These are phyloP conservation scores for Elephas maximus DNA, from an alignment of 2,113 vertebrate species.

Conservation along the genomic window DNA sequence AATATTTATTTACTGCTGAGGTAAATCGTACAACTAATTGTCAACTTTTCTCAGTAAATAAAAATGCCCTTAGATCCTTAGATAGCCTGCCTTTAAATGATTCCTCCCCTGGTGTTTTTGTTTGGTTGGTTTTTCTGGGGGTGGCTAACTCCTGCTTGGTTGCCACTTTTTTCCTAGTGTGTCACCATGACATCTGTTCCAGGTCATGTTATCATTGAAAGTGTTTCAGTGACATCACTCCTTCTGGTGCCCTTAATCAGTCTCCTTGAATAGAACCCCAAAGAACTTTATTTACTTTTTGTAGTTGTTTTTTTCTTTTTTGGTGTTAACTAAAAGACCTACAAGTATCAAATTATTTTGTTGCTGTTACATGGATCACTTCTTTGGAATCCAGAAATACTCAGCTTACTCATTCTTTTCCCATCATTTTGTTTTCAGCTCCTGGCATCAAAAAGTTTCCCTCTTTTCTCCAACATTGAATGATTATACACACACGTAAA, in stretches of 20 bases:
- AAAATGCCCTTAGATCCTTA: neutral
- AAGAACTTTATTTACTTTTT: neutral
- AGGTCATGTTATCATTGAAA: neutral
- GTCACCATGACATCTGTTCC: neutral
- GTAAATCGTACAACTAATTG: neutral
- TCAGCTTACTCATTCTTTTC: neutral
- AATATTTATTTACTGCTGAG: neutral
- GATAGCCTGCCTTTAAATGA: neutral
- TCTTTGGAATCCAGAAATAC: neutral
- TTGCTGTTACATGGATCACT: neutral
- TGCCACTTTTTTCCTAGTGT: neutral
- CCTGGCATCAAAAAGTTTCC: neutral
- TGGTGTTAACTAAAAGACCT: neutral
- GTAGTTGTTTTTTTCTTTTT: neutral
- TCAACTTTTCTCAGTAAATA: constrained; percentile 45
- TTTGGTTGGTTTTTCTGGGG: constrained; percentile 36
- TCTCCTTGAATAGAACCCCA: neutral
- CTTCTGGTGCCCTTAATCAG: neutral
- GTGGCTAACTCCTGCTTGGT: neutral
- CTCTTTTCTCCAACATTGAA: neutral
- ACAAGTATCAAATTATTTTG: neutral
- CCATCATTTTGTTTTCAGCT: neutral
- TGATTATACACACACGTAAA: neutral
- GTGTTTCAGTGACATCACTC: neutral
- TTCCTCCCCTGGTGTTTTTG: neutral